Evolutionary conservation across 2,888 invertebrate species (phyloP), one percentile per base, ranked within the genome.

Genomic region (Alviniconcha strummeri): DNA sequence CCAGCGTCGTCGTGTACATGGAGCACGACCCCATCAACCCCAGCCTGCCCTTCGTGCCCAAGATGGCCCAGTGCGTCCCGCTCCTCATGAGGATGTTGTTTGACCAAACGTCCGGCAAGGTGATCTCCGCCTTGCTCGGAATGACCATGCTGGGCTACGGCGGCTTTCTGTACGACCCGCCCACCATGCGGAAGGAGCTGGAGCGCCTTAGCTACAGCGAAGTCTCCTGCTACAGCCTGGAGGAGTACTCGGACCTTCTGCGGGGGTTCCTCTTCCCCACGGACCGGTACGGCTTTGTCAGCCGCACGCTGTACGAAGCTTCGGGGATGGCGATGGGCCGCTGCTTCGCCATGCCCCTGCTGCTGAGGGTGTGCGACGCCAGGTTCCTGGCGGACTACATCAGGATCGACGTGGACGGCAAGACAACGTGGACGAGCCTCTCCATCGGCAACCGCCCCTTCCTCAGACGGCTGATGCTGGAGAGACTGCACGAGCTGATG

Each of bases 281-380:
- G 3, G n/a, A 54, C n/a, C 7, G 69, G n/a, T 17, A 52, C 69
- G 56, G 71, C 15, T 80, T 80, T 36, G 15, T 55, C 56, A 71
- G 11, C 36, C 80, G 80, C 52, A 64, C 15, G 0, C 9, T 57
- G 71, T 80, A 80, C 55, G 80, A 80, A 4, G 80, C 71, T 15
- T 54, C 54, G 3, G 80, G 80, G 7, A 13, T 80, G 56, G 71
- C 71, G 11, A n/a, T 80, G 71, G 67, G 55, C 52, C 69, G 67
- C 4, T 9, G 7, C 13, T n/a, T 54, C 56, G 52, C 17, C 54
- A n/a, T 71, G 56, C 8, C 11, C 17, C 9, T 64, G 7, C 80
- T 80, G 69, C 57, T 77, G 11, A 57, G 77, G 19, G n/a, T 56
- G 56, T 80, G 80, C 52, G 80, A 80, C 56, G 69, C 71, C 11